Evolutionary conservation across 1,140 invertebrate genomes (phyloP).

Genomic region (Nylanderia fulva): DNA sequence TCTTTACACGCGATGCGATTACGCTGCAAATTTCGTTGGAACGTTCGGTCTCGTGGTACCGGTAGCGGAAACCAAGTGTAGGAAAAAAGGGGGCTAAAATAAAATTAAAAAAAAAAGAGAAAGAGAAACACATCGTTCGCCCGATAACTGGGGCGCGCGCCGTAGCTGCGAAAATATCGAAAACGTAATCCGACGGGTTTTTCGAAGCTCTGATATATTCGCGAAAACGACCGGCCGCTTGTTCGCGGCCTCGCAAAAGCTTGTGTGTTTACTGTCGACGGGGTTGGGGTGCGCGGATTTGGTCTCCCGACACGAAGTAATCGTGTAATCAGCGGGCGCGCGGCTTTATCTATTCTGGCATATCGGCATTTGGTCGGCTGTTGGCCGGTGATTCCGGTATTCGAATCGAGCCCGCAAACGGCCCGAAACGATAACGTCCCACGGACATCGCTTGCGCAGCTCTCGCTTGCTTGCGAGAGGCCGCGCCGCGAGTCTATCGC

Average conservation of each 20-base stretch:
- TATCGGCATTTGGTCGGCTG: slow-evolving; percentile 58
- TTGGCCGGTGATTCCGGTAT: slow-evolving; percentile 48
- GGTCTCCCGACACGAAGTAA: slow-evolving; percentile 50
- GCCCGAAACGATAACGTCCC: slow-evolving; percentile 55
- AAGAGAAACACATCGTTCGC: neutral
- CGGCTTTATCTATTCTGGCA: slow-evolving; percentile 53
- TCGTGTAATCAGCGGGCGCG: slow-evolving; percentile 57
- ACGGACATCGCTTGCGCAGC: neutral
- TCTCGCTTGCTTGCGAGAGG: neutral
- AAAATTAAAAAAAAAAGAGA: neutral
- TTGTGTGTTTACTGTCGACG: slow-evolving; percentile 17
- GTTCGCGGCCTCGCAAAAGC: slow-evolving; percentile 20
- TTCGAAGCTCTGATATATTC: slow-evolving; percentile 22
- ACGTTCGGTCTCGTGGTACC: slow-evolving; percentile 20
- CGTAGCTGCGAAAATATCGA: slow-evolving; percentile 53
- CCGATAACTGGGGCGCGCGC: slow-evolving; percentile 15
- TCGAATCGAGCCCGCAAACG: neutral
- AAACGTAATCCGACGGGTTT: slow-evolving; percentile 35
- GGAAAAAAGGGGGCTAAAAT: neutral
- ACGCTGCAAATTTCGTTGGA: slow-evolving; percentile 43
- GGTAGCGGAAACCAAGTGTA: slow-evolving; percentile 35
- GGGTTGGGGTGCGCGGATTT: slow-evolving; percentile 13
- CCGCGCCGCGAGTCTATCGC: slow-evolving; percentile 67
- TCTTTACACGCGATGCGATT: slow-evolving; percentile 62
- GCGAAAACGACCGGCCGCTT: neutral